Percentiles rank a stretch among this genome's conserved stretches.
Conservation (phyloP, 2,113 vertebrate genomes). For the Eurypyga helias region DNA sequence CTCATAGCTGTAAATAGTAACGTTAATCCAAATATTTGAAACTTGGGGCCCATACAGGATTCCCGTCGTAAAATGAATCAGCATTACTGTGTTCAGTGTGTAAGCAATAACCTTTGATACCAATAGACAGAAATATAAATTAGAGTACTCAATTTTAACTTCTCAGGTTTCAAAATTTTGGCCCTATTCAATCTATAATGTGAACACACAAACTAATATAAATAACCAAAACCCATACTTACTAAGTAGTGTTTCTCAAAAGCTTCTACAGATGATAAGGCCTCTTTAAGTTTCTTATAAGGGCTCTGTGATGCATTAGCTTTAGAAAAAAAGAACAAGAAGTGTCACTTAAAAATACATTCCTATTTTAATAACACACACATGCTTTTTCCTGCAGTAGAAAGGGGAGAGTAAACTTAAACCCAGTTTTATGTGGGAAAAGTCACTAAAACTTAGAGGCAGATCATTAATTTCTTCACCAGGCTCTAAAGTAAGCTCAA, state of each 20-base stretch:
- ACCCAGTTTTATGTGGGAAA: background rate
- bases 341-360: background rate
- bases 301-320: constrained; percentile 93
- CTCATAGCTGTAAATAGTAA: background rate
- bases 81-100: background rate
- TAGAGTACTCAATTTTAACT: background rate
- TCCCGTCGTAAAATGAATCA: background rate
- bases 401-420: background rate
- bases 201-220: background rate
- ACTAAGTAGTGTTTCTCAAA: constrained; percentile 98
- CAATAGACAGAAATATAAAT: background rate
- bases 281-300: constrained; percentile 97
- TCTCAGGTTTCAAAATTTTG: background rate
- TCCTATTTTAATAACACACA: background rate
- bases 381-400: background rate
- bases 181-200: background rate
- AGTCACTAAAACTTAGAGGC: background rate
- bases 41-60: background rate
- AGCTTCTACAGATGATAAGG: constrained; percentile 94
- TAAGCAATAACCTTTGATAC: background rate
- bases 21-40: background rate
- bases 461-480: background rate
- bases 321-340: constrained; percentile 67
- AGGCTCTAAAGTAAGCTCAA: background rate
- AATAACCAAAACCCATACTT: constrained; percentile 56